These are phyloP conservation scores for Exephanes ischioxanthus DNA, from an alignment of 2,888 invertebrate genomes.

Conservation along the genomic window DNA sequence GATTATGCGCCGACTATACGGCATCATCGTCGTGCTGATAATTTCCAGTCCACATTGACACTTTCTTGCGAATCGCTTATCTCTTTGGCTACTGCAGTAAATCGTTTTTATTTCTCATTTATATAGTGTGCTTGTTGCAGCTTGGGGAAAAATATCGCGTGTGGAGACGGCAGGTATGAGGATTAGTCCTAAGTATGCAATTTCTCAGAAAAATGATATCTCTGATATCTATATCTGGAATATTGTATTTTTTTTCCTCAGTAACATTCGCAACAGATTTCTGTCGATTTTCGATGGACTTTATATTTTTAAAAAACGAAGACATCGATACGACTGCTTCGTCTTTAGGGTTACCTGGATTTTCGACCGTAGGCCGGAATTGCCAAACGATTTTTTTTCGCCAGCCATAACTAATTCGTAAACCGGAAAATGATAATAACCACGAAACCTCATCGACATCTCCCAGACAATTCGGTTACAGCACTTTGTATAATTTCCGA, in stretches of 20 bases:
- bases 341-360: too few relatives aligned
- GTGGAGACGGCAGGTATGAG: background rate
- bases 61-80: too few relatives aligned
- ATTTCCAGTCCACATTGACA: background rate
- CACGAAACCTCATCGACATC: background rate
- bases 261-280: too few relatives aligned
- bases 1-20: background rate
- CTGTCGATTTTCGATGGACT: conserved; percentile 77
- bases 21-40: background rate
- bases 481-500: background rate
- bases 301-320: too few relatives aligned
- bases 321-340: conserved; percentile 85
- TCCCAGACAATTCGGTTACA: background rate
- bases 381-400: too few relatives aligned
- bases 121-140: background rate
- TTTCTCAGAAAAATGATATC: background rate
- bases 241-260: background rate
- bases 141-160: background rate
- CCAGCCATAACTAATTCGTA: conserved; percentile 83
- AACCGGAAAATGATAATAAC: conserved; percentile 77
- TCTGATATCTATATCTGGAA: background rate
- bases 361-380: too few relatives aligned
- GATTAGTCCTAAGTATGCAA: background rate
- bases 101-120: background rate
- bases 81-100: background rate